Conservation (phyloP, 2,888 invertebrate species). For the Crossocerus cetratus region DNA sequence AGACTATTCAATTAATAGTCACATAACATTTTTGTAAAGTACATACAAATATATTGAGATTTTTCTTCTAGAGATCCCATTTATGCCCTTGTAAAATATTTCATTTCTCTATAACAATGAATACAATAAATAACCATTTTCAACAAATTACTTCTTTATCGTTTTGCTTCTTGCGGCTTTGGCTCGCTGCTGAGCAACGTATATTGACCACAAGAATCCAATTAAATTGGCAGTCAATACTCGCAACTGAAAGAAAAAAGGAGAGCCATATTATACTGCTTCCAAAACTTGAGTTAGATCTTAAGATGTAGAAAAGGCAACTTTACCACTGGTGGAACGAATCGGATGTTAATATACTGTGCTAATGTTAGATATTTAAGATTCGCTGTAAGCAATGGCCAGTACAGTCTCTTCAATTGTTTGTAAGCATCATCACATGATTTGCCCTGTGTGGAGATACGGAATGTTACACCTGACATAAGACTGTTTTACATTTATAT, state of each 20-base stretch:
- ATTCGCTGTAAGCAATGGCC: slow-evolving; percentile 84
- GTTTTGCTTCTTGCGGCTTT: slow-evolving; percentile 70
- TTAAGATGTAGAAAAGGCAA: background rate
- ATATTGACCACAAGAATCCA: slow-evolving; percentile 88
- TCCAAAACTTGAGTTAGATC: background rate
- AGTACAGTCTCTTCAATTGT: slow-evolving; percentile 82
- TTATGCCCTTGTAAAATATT: background rate
- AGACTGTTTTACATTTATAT: background rate
- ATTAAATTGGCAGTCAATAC: slow-evolving; percentile 87
- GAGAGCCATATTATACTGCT: slow-evolving; percentile 5
- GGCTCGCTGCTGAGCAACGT: slow-evolving; percentile 84
- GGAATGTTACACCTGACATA: too few species aligned
- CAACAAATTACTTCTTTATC: slow-evolving; percentile 32
- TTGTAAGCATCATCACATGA: slow-evolving; percentile 82
- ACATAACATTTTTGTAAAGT: slow-evolving; percentile 20
- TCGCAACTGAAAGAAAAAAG: slow-evolving; percentile 80
- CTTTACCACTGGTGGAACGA: slow-evolving; percentile 85
- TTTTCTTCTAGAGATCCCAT: too few species aligned
- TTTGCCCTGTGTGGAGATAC: slow-evolving; percentile 79
- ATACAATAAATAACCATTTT: background rate
- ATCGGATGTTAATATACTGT: slow-evolving; percentile 85
- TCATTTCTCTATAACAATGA: background rate
- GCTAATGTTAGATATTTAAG: slow-evolving; percentile 88
- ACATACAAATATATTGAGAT: too few species aligned
- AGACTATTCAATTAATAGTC: too few species aligned